Evolutionary conservation across 53 echinoderm and acorn worm genomes (phyloP), one percentile per base, ranked within the genome.

Genomic region (Patiria pectinifera): DNA sequence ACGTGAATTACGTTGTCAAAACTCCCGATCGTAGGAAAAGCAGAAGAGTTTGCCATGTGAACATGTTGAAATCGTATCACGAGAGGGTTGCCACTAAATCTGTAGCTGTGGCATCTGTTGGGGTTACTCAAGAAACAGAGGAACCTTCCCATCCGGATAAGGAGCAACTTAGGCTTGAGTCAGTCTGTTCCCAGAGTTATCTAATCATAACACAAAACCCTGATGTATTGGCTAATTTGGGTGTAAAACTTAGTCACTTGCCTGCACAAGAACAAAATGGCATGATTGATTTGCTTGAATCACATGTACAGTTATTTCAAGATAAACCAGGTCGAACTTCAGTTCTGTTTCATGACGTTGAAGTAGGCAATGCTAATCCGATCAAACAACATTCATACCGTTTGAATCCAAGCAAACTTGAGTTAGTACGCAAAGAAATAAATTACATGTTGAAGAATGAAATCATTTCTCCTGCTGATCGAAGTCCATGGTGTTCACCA

Each of bases 1-100:
- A 94, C 25, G 85, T 96, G 3, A 87, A 96, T 79, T 96, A 93
- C 78, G 66, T 96, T n/a, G 60, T 96, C 25, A 86, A 63, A 12
- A 96, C 96, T 53, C 96, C 94, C 21, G 96, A 84, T 13, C 86
- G 94, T 22, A 69, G 94, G 12, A 93, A 96, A 80, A 77, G 26
- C 70, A 79, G 69, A 81, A 76, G 83, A 63, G 71, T 95, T 9
- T 93, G 93, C 83, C 95, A 93, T 87, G 60, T 93, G 48, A 95
- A 95, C 44, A 95, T 93, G 95, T 78, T 92, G 1, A 95, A 95
- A 91, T 24, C 7, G 53, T 95, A 94, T 26, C 59, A 76, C 89
- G 94, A 78, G 24, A 85, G 48, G 19, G 70, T 7, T 11, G 35
- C 0, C 35, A 35, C 35, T 35, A 35, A 35, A 35, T 35, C 35